phyloP scores from a whole-genome alignment of 37 sponge, comb jelly and placozoan genomes.

The Aphrocallistes beatrix region DNA sequence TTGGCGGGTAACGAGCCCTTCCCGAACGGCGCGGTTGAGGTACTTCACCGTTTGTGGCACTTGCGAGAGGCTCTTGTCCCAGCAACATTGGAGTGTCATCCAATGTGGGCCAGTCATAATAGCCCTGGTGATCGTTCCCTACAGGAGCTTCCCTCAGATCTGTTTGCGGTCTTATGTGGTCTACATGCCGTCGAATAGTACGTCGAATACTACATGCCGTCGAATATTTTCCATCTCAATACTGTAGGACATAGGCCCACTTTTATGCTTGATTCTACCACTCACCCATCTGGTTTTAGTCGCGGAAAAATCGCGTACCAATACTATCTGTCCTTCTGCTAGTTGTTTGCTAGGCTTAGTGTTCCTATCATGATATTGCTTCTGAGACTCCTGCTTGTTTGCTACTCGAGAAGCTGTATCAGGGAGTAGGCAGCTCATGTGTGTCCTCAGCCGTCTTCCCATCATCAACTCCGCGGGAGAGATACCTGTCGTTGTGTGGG shows the following conservation, averaged over 20 bases:
- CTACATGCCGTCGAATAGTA: slow-evolving; percentile 20
- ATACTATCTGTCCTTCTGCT: slow-evolving; percentile 1
- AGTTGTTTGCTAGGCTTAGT: not conserved
- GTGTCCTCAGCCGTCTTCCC: slow-evolving; percentile 28
- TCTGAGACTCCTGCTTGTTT: no score
- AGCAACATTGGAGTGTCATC: no score
- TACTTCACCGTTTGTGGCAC: no score
- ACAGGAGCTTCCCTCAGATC: no score
- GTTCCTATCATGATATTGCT: not conserved
- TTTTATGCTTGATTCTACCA: not conserved
- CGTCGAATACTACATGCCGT: no score
- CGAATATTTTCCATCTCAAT: slow-evolving; percentile 19
- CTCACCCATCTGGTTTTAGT: not conserved
- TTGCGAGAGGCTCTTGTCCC: no score
- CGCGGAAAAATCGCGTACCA: slow-evolving; percentile 15
- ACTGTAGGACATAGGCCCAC: slow-evolving; percentile 21
- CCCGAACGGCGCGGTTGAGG: no score
- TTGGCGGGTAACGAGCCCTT: no score
- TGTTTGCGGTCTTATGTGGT: slow-evolving; percentile 13
- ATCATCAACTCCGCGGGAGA: slow-evolving; percentile 25
- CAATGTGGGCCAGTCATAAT: no score
- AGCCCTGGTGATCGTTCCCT: no score
- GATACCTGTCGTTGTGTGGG: slow-evolving; percentile 23
- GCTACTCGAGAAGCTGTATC: slow-evolving; percentile 20
- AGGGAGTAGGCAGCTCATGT: slow-evolving; percentile 16